A percentile compares a stretch with the other conserved stretches of the same genome.
phyloP scores from a whole-genome alignment of 2,888 invertebrate species.

The Phengaris alcon region DNA sequence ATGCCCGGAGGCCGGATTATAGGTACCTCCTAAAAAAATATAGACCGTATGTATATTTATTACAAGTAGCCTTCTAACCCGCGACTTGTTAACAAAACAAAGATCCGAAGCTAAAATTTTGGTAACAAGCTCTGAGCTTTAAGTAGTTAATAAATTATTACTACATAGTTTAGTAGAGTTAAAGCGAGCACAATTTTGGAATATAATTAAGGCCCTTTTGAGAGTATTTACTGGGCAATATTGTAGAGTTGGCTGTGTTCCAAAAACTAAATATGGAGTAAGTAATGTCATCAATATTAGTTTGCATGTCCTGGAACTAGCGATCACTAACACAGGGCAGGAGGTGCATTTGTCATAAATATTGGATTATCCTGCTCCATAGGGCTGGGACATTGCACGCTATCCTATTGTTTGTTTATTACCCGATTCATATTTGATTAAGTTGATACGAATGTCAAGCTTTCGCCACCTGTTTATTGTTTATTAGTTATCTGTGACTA shows the following conservation, averaged over 20 bases:
- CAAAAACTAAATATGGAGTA: constrained; percentile 6
- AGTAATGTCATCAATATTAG: neutral
- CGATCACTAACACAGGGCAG: neutral
- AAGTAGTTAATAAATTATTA: neutral
- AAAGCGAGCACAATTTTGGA: neutral
- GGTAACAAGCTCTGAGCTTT: neutral
- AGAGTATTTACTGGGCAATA: constrained; percentile 1
- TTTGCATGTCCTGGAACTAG: constrained; percentile 5
- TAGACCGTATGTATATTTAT: neutral
- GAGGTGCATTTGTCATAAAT: constrained; percentile 6
- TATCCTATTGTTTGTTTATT: constrained; percentile 12
- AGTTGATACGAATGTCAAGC: neutral
- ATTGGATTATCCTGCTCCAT: constrained; percentile 14
- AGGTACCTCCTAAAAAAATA: no score
- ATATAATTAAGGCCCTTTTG: constrained; percentile 10
- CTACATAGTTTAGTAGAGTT: neutral
- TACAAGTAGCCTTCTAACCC: neutral
- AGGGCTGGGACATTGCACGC: constrained; percentile 3
- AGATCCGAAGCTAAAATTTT: neutral
- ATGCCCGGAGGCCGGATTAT: no score
- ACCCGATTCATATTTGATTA: constrained; percentile 4
- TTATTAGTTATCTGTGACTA: neutral
- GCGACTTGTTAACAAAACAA: neutral
- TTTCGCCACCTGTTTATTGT: neutral
- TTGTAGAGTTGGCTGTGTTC: neutral